These are phyloP conservation scores for Gadopsis marmoratus DNA, from an alignment of 2,797 vertebrate genomes.

Conservation along the genomic window DNA sequence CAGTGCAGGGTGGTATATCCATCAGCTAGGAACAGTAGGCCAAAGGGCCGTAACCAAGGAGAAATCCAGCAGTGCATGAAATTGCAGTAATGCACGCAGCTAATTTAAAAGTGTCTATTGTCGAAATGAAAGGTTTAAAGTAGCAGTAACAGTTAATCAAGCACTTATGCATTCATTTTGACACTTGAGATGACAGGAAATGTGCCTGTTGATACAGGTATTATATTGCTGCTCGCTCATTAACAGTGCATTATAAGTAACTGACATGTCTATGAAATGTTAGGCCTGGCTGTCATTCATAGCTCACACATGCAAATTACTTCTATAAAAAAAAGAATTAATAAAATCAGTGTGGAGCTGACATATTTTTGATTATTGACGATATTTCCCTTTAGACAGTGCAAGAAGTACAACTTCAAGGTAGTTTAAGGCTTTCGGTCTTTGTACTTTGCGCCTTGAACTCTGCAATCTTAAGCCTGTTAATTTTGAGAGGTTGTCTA, in stretches of 20 bases:
- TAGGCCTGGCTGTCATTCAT: neutral
- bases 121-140: slow-evolving; percentile 53
- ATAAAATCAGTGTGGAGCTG: neutral
- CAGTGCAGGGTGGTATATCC: slow-evolving; percentile 32
- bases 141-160: slow-evolving; percentile 23
- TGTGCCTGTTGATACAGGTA: slow-evolving; percentile 26
- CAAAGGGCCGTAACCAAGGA: slow-evolving; percentile 66
- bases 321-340: neutral
- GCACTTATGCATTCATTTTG: slow-evolving; percentile 32
- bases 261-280: neutral
- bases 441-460: slow-evolving; percentile 39
- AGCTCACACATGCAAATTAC: neutral
- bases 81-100: slow-evolving; percentile 51
- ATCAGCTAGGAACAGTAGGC: slow-evolving; percentile 41
- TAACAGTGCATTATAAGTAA: slow-evolving; percentile 15
- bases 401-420: slow-evolving; percentile 39
- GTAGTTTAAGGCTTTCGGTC: slow-evolving; percentile 67
- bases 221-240: slow-evolving; percentile 3
- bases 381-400: neutral
- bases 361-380: neutral
- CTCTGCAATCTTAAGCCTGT: slow-evolving; percentile 75
- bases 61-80: slow-evolving; percentile 63
- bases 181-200: slow-evolving; percentile 38
- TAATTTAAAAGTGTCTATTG: slow-evolving; percentile 58
- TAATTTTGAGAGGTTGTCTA: slow-evolving; percentile 65